phyloP scores from a whole-genome alignment of 2,113 vertebrate genomes.

The Turnix velox region DNA sequence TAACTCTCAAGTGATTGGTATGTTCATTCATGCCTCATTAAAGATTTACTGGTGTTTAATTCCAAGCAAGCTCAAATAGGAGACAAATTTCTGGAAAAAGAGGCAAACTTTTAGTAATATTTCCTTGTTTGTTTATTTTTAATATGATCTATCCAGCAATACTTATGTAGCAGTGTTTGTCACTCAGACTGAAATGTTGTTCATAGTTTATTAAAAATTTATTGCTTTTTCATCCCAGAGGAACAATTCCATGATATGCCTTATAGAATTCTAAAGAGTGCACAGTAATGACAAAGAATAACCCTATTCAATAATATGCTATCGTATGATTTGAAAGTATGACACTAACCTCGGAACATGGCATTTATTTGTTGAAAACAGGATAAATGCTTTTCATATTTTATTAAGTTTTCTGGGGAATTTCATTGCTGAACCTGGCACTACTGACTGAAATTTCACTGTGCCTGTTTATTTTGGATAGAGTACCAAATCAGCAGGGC shows the following conservation, averaged over 20 bases:
- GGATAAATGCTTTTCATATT: constrained; percentile 24
- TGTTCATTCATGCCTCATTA: constrained; percentile 65
- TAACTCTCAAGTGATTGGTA: constrained; percentile 67
- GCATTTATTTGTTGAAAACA: constrained; percentile 12
- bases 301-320: not conserved
- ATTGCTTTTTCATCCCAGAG: constrained; percentile 52
- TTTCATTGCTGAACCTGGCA: not conserved
- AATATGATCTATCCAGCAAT: constrained; percentile 58
- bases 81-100: constrained; percentile 33
- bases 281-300: constrained; percentile 3
- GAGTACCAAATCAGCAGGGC: not conserved
- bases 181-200: constrained; percentile 29
- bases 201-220: constrained; percentile 63
- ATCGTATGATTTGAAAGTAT: not conserved
- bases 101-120: constrained; percentile 62
- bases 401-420: not conserved
- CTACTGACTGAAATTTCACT: not conserved
- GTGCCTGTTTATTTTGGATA: not conserved
- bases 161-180: constrained; percentile 51
- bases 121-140: constrained; percentile 63
- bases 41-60: constrained; percentile 70
- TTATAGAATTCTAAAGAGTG: constrained; percentile 37
- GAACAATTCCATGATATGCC: constrained; percentile 4
- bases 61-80: constrained; percentile 48
- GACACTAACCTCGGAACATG: not conserved